Evolutionary conservation across 2,113 vertebrate species (phyloP), one percentile per base, ranked within the genome.

Genomic region (Notarius lentiginosus): DNA sequence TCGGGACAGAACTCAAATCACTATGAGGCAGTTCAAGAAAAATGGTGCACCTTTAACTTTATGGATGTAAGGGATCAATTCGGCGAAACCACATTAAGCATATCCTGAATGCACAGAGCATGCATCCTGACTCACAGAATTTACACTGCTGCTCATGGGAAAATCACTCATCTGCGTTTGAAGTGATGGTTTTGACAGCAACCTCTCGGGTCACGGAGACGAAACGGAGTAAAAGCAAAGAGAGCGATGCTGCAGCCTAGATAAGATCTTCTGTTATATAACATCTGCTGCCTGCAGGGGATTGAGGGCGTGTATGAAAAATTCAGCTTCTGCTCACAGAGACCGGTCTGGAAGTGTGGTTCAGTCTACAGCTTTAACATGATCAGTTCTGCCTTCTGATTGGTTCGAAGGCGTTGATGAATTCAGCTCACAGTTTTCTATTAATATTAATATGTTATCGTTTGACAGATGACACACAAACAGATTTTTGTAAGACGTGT

Each of bases 181-280:
- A 81, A 27, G 30, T 81, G 85, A 81, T 61, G 34, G 24, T 53
- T 83, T 68, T 86, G 85, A 82, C 79, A 73, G 66, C 53, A 70
- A 1, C 7, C 63, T 55, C 76, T 60, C 20, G 7, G 66, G 82
- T 68, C 82, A 81, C 27, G 10, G 30, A 14, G 2, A 34, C 3
- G 30, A 72, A 56, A 8, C 7, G 55, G 53, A 72, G 51, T 47
- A 56, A 41, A 15, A 47, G 53, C 41, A 53, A 51, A 76, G 20
- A 76, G 9, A 76, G 47, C 10, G 5, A 51, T 51, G 22, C 53
- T 60, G 30, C 47, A 17, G 65, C 49, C 22, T 9, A 51, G 20
- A 22, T 58, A 60, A 86, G 77, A 60, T n/a, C 65, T 85, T 18
- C 58, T 24, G 24, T 82, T 72, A 85, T 27, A 20, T 15, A 93